These are phyloP conservation scores for Epinotia brunnichana DNA, from an alignment of 2,888 invertebrate genomes.

Conservation along the genomic window DNA sequence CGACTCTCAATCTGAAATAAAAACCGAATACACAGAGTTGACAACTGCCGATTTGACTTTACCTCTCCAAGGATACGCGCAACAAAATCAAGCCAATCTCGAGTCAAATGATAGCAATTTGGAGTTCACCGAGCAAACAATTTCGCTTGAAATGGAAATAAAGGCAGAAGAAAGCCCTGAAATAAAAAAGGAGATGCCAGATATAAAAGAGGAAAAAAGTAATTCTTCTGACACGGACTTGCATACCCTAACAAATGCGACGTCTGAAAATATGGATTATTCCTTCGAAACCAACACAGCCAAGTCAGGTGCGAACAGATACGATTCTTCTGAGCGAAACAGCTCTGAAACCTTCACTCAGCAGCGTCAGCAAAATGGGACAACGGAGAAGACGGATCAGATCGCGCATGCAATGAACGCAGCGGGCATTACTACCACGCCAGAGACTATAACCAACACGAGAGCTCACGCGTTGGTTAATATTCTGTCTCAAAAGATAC, in stretches of 20 bases:
- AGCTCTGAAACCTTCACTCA: constrained; percentile 46
- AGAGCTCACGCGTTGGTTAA: constrained; percentile 77
- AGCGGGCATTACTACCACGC: constrained; percentile 70
- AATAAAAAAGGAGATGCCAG: constrained; percentile 63
- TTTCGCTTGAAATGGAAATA: constrained; percentile 63
- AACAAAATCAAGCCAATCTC: constrained; percentile 58
- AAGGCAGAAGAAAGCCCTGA: constrained; percentile 65
- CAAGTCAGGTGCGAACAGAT: constrained; percentile 51
- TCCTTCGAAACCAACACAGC: constrained; percentile 51
- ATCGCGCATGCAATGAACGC: constrained; percentile 79
- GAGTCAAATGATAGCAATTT: constrained; percentile 58
- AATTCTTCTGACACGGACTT: constrained; percentile 55
- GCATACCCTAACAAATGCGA: constrained; percentile 50
- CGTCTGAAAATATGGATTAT: constrained; percentile 55
- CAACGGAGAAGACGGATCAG: constrained; percentile 70
- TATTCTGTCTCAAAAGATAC: constrained; percentile 80
- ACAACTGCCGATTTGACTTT: constrained; percentile 74
- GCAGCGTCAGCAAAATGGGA: constrained; percentile 57
- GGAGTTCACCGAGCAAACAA: constrained; percentile 55
- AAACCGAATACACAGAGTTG: constrained; percentile 78
- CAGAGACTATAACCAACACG: constrained; percentile 56
- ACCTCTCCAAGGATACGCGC: constrained; percentile 68
- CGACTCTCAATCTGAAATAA: constrained; percentile 66
- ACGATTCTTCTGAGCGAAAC: constrained; percentile 49
- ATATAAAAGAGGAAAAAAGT: constrained; percentile 58